phyloP scores from a whole-genome alignment of 2,113 vertebrate genomes.

The Seriola rivoliana region DNA sequence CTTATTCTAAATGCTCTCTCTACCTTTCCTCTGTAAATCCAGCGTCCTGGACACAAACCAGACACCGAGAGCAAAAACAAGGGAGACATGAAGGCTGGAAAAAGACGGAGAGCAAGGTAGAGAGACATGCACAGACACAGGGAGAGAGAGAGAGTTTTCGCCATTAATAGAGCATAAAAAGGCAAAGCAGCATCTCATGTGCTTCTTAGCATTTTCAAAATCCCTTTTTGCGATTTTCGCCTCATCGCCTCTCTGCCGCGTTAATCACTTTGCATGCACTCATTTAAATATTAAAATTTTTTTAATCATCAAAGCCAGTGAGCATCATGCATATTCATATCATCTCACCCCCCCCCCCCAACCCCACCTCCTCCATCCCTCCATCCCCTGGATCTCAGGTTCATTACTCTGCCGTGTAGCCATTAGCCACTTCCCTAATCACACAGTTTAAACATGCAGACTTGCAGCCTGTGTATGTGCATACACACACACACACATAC shows the following conservation, averaged over 20 bases:
- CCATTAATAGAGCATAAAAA: conserved; percentile 76
- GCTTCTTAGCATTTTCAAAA: conserved; percentile 91
- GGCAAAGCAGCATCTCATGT: conserved; percentile 78
- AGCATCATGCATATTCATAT: conserved; percentile 99
- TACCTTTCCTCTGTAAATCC: conserved; percentile 39
- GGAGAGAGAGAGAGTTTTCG: conserved; percentile 46
- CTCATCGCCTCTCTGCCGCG: conserved; percentile 91
- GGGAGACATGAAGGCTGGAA: conserved; percentile 30
- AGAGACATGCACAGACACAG: conserved; percentile 8
- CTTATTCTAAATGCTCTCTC: conserved; percentile 43
- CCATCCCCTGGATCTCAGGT: conserved; percentile 96
- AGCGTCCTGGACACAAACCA: conserved; percentile 58
- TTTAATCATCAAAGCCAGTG: conserved; percentile 99
- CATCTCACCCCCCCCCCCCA: conserved; percentile 87
- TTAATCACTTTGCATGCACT: conserved; percentile 99
- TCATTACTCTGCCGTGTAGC: conserved; percentile 98
- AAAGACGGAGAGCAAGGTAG: conserved; percentile 17
- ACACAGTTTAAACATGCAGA: conserved; percentile 67
- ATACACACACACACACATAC: conserved; percentile 10
- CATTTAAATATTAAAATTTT: conserved; percentile 99
- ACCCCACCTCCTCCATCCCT: conserved; percentile 84
- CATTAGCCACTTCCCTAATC: conserved; percentile 89
- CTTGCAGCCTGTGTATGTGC: not conserved
- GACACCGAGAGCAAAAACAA: conserved; percentile 37
- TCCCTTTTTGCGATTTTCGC: conserved; percentile 88